Base-by-base conservation (phyloP, 1,140 invertebrate species). In the Chironomus tepperi region DNA sequence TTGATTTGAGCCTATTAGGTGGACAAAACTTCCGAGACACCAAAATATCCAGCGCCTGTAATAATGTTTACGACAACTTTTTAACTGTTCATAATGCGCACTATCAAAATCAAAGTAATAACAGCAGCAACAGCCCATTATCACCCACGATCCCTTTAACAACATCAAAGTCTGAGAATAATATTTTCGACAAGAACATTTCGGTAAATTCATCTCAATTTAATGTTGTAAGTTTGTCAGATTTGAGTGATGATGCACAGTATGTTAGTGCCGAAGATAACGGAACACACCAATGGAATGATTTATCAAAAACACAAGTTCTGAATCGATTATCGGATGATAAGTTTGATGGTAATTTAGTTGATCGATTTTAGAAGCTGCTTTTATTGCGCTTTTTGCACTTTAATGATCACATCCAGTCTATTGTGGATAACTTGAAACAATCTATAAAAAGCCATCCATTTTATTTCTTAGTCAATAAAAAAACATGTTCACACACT, bases 161-260 rank as follows among this genome's bases (percentile, higher is more conserved):
- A 47, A 74, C 75, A 12, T 79, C 78, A 9, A 78, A 79, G 43
- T 79, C 78, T 24, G 78, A 79, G 43, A 79, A 79, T 57, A 78
- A 79, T 72, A 79, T 79, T 43, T 78, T 76, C 74, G 75, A 79
- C 74, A 75, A 78, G 74, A 78, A 77, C 21, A 72, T 77, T 2
- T 73, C 77, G 12, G 74, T 75, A 8, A 76, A 76, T 47, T 76
- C 78, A 34, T 75, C 76, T 6, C 75, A 76, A 2, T 79, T 77
- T 34, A 76, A 79, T 75, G 78, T 79, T 70, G 78, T 79, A 47
- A 79, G 78, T 70, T 42, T 79, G 74, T 77, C 79, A 67, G 76
- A 79, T 73, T 75, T 79, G 10, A 78, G 74, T 74, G 43, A 65
- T 12, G 24, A 34, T 34, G 24, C 24, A 34, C 24, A 34, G 24